Percentiles rank a stretch among this genome's conserved stretches.
phyloP scores from a whole-genome alignment of 1,140 invertebrate genomes.

The Ostrea denselamellosa region DNA sequence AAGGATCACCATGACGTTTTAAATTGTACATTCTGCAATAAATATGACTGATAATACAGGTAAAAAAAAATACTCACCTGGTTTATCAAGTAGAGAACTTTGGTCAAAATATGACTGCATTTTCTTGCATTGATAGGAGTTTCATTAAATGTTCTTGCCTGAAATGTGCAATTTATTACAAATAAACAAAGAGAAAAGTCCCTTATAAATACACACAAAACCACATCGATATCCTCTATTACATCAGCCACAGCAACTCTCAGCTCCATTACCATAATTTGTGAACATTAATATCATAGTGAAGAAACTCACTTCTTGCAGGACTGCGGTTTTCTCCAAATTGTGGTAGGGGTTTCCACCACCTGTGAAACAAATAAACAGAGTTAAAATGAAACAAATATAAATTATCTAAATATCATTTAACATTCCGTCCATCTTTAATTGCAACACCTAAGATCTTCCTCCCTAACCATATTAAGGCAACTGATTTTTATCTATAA shows the following conservation, averaged over 20 bases:
- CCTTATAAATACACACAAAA: background rate
- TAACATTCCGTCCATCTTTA: too few relatives aligned
- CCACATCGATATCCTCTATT: background rate
- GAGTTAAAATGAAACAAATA: too few relatives aligned
- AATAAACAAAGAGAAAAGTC: background rate
- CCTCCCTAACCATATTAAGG: too few relatives aligned
- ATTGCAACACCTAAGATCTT: too few relatives aligned
- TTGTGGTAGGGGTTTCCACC: slow-evolving; percentile 94
- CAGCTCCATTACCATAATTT: background rate
- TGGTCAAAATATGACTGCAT: slow-evolving; percentile 97
- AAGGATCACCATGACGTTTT: too few relatives aligned
- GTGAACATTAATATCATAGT: background rate
- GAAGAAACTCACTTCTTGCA: slow-evolving; percentile 88
- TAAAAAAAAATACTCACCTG: slow-evolving; percentile 81
- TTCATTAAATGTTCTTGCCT: slow-evolving; percentile 95
- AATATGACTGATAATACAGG: too few relatives aligned
- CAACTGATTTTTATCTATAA: too few relatives aligned
- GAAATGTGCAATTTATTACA: background rate
- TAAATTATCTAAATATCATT: too few relatives aligned
- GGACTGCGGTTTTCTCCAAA: slow-evolving; percentile 95
- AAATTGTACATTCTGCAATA: too few relatives aligned
- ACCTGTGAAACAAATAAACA: slow-evolving; percentile 77
- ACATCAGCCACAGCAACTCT: too few relatives aligned
- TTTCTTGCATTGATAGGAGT: slow-evolving; percentile 97
- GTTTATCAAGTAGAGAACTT: slow-evolving; percentile 97